phyloP scores from a whole-genome alignment of 2,888 invertebrate genomes.

The Dynastes grantii region DNA sequence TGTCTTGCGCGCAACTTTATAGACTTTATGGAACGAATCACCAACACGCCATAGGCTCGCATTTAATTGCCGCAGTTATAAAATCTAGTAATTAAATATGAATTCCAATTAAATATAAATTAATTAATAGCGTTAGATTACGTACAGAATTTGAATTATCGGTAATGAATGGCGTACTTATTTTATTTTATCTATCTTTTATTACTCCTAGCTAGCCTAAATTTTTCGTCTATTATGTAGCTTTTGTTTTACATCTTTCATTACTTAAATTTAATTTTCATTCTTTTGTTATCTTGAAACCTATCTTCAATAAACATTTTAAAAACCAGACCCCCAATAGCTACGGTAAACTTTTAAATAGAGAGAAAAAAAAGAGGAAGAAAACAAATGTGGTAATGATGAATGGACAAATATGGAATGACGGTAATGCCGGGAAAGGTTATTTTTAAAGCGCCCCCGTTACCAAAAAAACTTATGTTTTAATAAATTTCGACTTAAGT shows the following conservation, averaged over 20 bases:
- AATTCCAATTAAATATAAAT: constrained; percentile 16
- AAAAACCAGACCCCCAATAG: not conserved
- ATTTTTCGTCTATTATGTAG: not conserved
- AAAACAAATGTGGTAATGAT: not conserved
- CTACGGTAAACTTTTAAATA: not conserved
- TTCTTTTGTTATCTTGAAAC: not conserved
- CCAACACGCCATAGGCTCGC: not conserved
- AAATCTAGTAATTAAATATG: constrained; percentile 7
- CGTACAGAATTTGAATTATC: constrained; percentile 19
- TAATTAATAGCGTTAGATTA: constrained; percentile 4
- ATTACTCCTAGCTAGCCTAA: not conserved
- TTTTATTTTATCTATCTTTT: not conserved
- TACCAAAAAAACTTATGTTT: not conserved
- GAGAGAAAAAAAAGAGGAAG: not conserved
- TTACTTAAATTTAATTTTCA: not conserved
- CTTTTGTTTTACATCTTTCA: not conserved
- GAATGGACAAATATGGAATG: constrained; percentile 8
- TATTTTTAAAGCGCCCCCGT: constrained; percentile 10
- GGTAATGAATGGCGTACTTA: not conserved
- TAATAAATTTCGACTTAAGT: not conserved
- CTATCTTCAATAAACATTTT: not conserved
- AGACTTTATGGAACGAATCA: not conserved
- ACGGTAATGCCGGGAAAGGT: not conserved
- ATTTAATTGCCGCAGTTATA: not conserved
- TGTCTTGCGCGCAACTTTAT: constrained; percentile 5